A percentile compares a stretch with the other conserved stretches of the same genome.
Evolutionary conservation across 2,113 vertebrate species (phyloP).

Genomic region (Penelope pileata): DNA sequence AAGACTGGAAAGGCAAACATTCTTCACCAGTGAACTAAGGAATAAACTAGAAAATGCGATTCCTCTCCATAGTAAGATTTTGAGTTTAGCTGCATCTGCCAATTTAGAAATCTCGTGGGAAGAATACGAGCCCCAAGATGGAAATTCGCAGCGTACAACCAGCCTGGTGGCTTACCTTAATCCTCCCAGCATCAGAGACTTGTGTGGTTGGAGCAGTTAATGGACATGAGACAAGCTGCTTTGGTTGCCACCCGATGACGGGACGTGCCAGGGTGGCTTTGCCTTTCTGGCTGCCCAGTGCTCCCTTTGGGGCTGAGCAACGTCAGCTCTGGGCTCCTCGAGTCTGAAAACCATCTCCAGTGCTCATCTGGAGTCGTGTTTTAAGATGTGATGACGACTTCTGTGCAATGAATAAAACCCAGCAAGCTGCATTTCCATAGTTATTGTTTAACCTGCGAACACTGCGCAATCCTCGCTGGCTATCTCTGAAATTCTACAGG

Average conservation of each 20-base stretch:
- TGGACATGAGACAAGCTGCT: neutral
- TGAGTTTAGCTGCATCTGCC: neutral
- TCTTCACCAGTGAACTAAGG: slow-evolving; percentile 37
- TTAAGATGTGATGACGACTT: neutral
- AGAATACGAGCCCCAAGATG: neutral
- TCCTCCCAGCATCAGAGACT: too few relatives aligned
- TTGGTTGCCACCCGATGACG: neutral
- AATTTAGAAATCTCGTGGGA: slow-evolving; percentile 27
- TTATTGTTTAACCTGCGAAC: slow-evolving; percentile 36
- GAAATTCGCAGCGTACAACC: neutral
- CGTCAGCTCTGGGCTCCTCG: neutral
- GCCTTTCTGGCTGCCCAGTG: neutral
- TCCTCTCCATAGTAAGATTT: neutral
- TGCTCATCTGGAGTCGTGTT: neutral
- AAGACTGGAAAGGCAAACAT: slow-evolving; percentile 2
- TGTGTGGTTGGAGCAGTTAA: neutral
- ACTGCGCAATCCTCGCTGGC: neutral
- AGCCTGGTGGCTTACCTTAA: neutral
- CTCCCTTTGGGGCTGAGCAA: neutral
- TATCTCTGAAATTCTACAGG: neutral
- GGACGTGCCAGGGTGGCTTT: neutral
- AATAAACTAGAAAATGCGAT: slow-evolving; percentile 28
- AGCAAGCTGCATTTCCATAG: neutral
- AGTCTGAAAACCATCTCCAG: neutral
- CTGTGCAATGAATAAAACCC: neutral